Conservation (phyloP, 2,113 vertebrate species). For the Periophthalmus modestus region DNA sequence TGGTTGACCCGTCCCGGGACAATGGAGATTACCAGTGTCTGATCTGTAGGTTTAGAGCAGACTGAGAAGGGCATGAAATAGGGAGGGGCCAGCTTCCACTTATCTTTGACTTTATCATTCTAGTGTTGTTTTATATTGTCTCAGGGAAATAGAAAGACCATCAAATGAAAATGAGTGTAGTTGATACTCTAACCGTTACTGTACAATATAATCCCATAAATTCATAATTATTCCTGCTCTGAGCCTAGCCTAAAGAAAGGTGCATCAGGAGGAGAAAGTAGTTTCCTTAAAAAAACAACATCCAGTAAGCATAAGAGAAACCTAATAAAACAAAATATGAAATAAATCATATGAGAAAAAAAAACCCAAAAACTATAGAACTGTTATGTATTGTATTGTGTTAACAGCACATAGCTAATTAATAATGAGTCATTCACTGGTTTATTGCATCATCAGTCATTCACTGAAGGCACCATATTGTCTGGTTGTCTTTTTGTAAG, state of each 20-base stretch:
- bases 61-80: conserved; percentile 44
- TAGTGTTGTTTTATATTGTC: conserved; percentile 32
- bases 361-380: conserved; percentile 2
- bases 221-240: too few relatives aligned
- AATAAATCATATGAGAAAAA: neutral
- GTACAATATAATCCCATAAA: too few relatives aligned
- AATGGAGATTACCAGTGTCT: conserved; percentile 74
- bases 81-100: conserved; percentile 44
- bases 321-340: neutral
- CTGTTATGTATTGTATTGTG: neutral
- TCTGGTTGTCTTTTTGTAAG: neutral
- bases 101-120: conserved; percentile 45
- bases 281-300: too few relatives aligned
- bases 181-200: too few relatives aligned
- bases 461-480: neutral
- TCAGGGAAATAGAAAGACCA: conserved; percentile 47
- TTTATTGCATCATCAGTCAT: neutral
- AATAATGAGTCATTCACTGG: neutral
- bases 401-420: neutral
- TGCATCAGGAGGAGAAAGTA: too few relatives aligned
- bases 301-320: neutral
- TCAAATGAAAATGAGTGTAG: neutral
- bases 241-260: too few relatives aligned
- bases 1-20: conserved; percentile 46
- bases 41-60: conserved; percentile 66